A percentile compares a stretch with the other conserved stretches of the same genome.
phyloP scores from a whole-genome alignment of 2,113 vertebrate genomes.

The Planiliza haematocheilus region DNA sequence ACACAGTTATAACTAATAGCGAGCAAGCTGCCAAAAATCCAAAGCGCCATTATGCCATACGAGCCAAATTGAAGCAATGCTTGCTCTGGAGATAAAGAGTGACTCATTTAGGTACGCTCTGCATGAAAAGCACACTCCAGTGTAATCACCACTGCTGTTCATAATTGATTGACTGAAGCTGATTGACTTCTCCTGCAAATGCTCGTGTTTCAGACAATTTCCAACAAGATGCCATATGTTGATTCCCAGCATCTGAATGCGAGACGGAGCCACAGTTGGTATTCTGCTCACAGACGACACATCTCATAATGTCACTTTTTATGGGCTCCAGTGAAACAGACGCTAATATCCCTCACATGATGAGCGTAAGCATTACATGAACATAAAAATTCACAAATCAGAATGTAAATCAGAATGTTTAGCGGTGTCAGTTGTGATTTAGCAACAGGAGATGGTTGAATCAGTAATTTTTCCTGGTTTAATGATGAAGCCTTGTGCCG shows the following conservation, averaged over 20 bases:
- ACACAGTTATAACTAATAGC: background rate
- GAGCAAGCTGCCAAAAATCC: background rate
- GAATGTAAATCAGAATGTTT: constrained; percentile 64
- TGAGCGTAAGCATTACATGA: constrained; percentile 39
- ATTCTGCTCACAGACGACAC: constrained; percentile 35
- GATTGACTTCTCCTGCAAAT: constrained; percentile 62
- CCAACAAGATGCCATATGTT: constrained; percentile 36
- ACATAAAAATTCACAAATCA: constrained; percentile 49
- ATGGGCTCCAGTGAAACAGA: constrained; percentile 56
- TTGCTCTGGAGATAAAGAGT: constrained; percentile 10
- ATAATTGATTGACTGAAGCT: constrained; percentile 54
- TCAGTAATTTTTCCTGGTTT: constrained; percentile 36
- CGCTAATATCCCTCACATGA: constrained; percentile 66
- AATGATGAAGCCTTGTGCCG: constrained; percentile 38
- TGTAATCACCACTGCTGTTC: constrained; percentile 27
- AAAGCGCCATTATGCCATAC: background rate
- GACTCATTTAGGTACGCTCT: constrained; percentile 25
- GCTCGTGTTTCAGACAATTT: constrained; percentile 42
- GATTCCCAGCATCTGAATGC: background rate
- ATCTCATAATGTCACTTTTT: constrained; percentile 57
- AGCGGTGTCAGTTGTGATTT: constrained; percentile 38
- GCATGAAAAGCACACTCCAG: constrained; percentile 25
- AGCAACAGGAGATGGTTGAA: constrained; percentile 35
- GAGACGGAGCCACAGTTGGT: constrained; percentile 21
- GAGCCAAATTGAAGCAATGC: constrained; percentile 10